Evolutionary conservation across 2,888 invertebrate species (phyloP).

Genomic region (Lasioglossum villosulum): DNA sequence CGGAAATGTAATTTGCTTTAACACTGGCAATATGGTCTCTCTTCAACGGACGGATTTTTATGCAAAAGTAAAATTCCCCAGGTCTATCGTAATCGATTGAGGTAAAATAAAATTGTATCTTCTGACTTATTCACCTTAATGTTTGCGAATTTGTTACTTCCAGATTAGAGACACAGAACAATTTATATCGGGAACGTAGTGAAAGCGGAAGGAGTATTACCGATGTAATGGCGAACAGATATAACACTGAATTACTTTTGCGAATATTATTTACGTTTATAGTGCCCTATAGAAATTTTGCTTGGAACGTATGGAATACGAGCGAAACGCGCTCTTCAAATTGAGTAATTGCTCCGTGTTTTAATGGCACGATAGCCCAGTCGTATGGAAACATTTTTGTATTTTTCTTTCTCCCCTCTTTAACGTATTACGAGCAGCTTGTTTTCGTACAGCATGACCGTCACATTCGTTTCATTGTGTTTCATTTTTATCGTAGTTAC

Average conservation of each 20-base stretch:
- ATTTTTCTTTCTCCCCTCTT: slow-evolving; percentile 5
- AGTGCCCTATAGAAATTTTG: background rate
- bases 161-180: too few species aligned
- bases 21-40: background rate
- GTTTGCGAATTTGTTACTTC: too few species aligned
- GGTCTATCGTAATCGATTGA: background rate
- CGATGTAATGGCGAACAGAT: too few species aligned
- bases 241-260: too few species aligned
- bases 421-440: background rate
- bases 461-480: slow-evolving; percentile 24
- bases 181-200: too few species aligned
- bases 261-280: background rate
- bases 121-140: background rate
- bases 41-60: too few species aligned
- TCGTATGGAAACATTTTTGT: background rate
- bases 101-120: background rate
- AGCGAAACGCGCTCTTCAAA: background rate
- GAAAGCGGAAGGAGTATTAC: too few species aligned
- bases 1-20: background rate
- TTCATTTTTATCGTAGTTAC: slow-evolving; percentile 13
- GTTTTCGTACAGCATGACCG: slow-evolving; percentile 2
- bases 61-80: background rate
- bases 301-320: background rate
- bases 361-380: background rate
- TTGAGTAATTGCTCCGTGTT: background rate